A percentile compares a stretch with the other conserved stretches of the same genome.
phyloP scores from a whole-genome alignment of 2,113 vertebrate species.

The Terrapene triunguis region DNA sequence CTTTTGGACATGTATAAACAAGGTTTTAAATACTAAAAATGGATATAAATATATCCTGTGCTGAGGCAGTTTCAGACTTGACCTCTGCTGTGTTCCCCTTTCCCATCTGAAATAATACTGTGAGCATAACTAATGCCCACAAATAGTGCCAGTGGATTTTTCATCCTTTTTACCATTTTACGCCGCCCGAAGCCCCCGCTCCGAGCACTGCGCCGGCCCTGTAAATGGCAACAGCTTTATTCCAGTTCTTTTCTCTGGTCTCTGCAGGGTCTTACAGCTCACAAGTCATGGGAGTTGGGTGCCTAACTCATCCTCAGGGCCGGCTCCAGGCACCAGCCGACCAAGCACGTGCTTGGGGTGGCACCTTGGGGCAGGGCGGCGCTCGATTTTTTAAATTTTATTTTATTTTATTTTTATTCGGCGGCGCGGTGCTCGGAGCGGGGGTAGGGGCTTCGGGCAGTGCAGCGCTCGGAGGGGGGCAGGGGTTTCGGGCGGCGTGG shows the following conservation, averaged over 20 bases:
- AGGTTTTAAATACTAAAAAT: neutral
- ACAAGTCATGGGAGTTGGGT: neutral
- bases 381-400: too few species aligned
- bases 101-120: neutral
- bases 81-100: neutral
- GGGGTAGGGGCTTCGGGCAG: too few species aligned
- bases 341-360: too few species aligned
- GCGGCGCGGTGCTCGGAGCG: too few species aligned
- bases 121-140: neutral
- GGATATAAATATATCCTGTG: neutral
- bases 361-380: too few species aligned
- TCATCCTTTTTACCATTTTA: neutral
- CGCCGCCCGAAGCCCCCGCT: too few species aligned
- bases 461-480: too few species aligned
- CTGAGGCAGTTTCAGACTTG: neutral
- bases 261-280: neutral
- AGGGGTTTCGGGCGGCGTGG: too few species aligned
- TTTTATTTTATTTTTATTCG: too few species aligned
- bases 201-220: too few species aligned
- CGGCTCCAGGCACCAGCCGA: too few species aligned
- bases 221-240: neutral
- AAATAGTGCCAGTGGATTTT: fast-evolving
- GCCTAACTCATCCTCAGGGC: neutral
- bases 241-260: neutral
- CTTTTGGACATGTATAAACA: neutral